Conservation (phyloP, 2,888 invertebrate species). For the Lypha dubia region DNA sequence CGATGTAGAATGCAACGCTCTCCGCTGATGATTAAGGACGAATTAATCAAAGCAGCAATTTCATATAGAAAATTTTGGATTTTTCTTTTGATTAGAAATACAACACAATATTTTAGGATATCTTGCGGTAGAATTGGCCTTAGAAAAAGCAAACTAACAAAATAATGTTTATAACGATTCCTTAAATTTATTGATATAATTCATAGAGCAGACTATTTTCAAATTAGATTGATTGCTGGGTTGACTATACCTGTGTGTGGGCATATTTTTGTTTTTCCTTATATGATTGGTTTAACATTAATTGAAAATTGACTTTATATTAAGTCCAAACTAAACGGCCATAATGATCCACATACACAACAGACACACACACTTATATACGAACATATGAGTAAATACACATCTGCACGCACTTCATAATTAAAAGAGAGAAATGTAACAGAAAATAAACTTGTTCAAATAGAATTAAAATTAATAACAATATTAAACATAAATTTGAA, state of each 20-base stretch:
- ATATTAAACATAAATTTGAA: conserved; percentile 64
- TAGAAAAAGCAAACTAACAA: too few relatives aligned
- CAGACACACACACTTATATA: neutral
- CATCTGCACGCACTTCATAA: neutral
- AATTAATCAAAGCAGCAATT: too few relatives aligned
- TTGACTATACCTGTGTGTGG: neutral
- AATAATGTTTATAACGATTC: too few relatives aligned
- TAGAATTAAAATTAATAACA: conserved; percentile 70
- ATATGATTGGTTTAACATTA: conserved; percentile 31
- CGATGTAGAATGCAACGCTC: too few relatives aligned
- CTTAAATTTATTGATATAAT: too few relatives aligned
- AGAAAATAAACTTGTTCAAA: conserved; percentile 50
- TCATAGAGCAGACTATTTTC: too few relatives aligned
- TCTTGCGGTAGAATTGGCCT: too few relatives aligned
- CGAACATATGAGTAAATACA: too few relatives aligned
- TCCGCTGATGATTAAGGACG: too few relatives aligned
- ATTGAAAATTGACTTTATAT: conserved; percentile 64
- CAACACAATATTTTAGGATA: too few relatives aligned
- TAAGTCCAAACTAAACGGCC: conserved; percentile 3
- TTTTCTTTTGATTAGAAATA: too few relatives aligned
- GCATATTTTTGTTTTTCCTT: neutral
- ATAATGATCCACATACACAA: neutral
- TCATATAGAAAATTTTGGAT: too few relatives aligned
- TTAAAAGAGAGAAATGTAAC: conserved; percentile 20
- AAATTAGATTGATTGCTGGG: conserved; percentile 8